Conservation (phyloP, 2,113 vertebrate genomes). For the Myotis davidii region DNA sequence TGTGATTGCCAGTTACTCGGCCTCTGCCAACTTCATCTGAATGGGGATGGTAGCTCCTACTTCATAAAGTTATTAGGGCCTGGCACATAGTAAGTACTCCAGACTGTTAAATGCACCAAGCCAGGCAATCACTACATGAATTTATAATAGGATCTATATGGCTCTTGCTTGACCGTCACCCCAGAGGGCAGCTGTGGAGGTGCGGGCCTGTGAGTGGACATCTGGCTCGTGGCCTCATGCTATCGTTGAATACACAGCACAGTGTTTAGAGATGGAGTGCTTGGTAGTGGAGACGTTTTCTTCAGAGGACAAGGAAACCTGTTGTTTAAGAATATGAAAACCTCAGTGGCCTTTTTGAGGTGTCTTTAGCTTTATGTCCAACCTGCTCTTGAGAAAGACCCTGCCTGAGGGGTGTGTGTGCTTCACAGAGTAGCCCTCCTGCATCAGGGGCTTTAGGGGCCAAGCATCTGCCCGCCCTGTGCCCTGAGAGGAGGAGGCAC, state of each 20-base stretch:
- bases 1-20: neutral
- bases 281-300: neutral
- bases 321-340: neutral
- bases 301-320: neutral
- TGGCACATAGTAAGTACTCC: neutral
- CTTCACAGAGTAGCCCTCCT: neutral
- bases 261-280: neutral
- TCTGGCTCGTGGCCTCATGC: neutral
- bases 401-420: neutral
- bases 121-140: neutral
- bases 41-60: neutral
- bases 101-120: neutral
- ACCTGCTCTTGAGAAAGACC: neutral
- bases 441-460: neutral
- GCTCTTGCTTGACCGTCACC: neutral
- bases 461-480: neutral
- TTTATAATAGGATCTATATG: neutral
- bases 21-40: neutral
- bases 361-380: neutral
- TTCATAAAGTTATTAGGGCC: neutral
- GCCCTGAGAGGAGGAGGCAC: neutral
- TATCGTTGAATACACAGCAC: neutral
- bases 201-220: fast-evolving
- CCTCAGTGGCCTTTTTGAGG: neutral
- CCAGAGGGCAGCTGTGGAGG: neutral